These are phyloP conservation scores for Coturnix japonica DNA, from an alignment of 2,113 vertebrate species.

Conservation along the genomic window DNA sequence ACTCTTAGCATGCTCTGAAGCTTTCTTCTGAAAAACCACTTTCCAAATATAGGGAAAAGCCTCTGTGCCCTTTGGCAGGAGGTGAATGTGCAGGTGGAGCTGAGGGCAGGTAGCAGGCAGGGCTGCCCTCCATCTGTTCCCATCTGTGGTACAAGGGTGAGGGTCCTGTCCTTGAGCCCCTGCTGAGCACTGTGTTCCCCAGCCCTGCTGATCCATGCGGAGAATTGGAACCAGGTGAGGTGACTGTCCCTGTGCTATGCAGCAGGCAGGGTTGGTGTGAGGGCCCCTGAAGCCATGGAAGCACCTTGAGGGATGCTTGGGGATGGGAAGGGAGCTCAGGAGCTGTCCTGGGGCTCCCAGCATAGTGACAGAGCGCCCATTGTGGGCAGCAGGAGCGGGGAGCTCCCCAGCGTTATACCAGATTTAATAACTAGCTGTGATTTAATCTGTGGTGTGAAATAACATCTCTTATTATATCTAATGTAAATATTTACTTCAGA, in stretches of 20 bases:
- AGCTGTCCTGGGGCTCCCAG: background rate
- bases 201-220: accelerated
- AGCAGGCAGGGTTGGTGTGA: background rate
- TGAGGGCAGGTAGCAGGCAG: accelerated
- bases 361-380: background rate
- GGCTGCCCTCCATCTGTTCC: background rate
- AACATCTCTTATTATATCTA: slow-evolving; percentile 50
- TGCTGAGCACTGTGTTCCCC: accelerated
- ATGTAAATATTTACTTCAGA: slow-evolving; percentile 70
- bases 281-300: background rate
- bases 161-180: background rate
- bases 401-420: background rate
- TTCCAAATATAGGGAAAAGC: background rate
- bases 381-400: background rate
- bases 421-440: slow-evolving; percentile 37
- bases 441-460: slow-evolving; percentile 55
- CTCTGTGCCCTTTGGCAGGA: accelerated
- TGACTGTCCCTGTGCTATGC: background rate
- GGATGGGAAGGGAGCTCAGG: background rate
- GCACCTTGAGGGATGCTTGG: background rate
- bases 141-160: accelerated
- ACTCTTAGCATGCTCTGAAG: background rate
- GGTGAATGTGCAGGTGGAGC: background rate
- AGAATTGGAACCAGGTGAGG: background rate
- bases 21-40: background rate